Conservation (phyloP, 92 coral and sea anemone species). For the Hydrozoanthus gracilis region DNA sequence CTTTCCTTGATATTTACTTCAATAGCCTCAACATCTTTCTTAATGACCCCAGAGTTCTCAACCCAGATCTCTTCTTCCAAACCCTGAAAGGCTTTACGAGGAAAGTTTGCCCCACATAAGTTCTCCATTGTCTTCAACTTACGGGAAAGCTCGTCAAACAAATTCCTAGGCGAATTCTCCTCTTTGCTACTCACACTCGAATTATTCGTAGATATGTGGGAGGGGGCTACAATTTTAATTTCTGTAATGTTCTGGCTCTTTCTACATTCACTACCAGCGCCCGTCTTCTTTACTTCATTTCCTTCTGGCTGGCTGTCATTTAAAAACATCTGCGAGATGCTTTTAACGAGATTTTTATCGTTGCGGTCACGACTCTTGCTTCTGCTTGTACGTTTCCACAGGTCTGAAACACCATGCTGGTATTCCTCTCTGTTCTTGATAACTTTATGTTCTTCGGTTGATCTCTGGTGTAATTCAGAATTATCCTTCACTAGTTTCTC, state of each 20-base stretch:
- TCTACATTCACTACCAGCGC: too few species aligned
- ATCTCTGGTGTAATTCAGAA: background rate
- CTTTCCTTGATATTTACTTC: background rate
- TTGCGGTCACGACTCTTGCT: background rate
- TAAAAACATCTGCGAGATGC: background rate
- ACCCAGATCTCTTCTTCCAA: background rate
- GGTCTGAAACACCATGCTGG: background rate
- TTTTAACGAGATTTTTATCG: background rate
- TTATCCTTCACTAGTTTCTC: background rate
- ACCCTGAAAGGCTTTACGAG: background rate
- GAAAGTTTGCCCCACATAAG: background rate
- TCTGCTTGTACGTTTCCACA: background rate
- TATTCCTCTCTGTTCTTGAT: background rate
- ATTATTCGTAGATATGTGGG: background rate
- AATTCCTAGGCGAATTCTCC: background rate
- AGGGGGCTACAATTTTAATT: background rate
- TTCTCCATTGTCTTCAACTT: conserved; percentile 17
- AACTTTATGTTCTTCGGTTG: background rate
- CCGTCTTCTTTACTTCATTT: background rate
- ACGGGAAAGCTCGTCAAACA: conserved; percentile 31
- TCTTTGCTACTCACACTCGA: background rate
- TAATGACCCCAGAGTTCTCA: too few species aligned
- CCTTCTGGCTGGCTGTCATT: background rate
- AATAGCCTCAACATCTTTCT: too few species aligned
- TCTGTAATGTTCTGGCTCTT: background rate